Evolutionary conservation across 2,888 invertebrate genomes (phyloP), one percentile per base, ranked within the genome.

Genomic region (Tenthredo mesomela): DNA sequence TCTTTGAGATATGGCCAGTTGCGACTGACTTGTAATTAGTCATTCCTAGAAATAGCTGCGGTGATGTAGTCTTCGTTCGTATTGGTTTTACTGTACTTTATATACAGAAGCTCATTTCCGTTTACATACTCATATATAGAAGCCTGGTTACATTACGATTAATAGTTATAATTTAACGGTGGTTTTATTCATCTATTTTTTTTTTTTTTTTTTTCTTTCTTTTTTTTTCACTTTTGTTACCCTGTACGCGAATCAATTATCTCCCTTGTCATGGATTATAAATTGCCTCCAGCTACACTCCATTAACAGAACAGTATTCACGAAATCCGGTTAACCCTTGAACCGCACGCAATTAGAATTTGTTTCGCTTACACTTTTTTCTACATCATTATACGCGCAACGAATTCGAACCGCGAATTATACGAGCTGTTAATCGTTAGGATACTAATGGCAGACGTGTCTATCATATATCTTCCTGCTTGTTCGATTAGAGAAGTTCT

Each of bases 21-120:
- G 40, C 61, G 58, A 58, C 37, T 61, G 80, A 61, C 61, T 80
- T 61, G 61, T 80, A 88, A 91, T 92, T 91, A 90, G 91, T 92
- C 93, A 92, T 90, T 92, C 89, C 92, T 92, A 91, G 91, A 93
- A 93, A 93, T 93, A 93, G 92, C 91, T 50, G 5, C 89, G 90
- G 89, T 88, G 90, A 90, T 90, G 91, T 89, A 90, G 89, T 87
- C 89, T 87, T 88, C 67, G 40, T 84, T 83, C 25, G 61, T 58
- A 33, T 54, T 37, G 47, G 67, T n/a, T 70, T 12, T 6, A 61
- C 21, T 80, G 58, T 80, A 61, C 58, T 37, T 40, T 37, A 21
- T 37, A 21, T 61, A 37, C 50, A 80, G 80, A 61, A 80, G 58
- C 75, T 54, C 75, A 37, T 84, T 84, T 84, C 75, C 84, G 84